Conservation (phyloP, 1,140 invertebrate species). For the Ips typographus region DNA sequence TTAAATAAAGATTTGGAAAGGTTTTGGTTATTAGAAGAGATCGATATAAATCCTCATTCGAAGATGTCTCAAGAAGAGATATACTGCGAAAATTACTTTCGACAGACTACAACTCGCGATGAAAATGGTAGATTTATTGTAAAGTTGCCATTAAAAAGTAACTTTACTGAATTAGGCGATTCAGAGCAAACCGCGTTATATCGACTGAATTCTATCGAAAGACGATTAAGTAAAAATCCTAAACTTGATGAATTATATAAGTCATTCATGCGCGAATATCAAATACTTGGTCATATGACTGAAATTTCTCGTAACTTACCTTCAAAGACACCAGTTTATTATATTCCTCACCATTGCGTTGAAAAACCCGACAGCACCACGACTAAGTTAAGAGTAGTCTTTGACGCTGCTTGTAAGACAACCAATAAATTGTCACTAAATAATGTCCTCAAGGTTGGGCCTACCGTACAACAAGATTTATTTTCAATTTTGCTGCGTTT, state of each 20-base stretch:
- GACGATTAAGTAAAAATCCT: slow-evolving; percentile 28
- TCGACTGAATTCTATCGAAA: slow-evolving; percentile 35
- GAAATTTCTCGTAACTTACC: slow-evolving; percentile 12
- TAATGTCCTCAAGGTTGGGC: too few relatives aligned
- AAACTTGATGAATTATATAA: slow-evolving; percentile 43
- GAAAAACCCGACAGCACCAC: too few relatives aligned
- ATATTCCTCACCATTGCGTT: too few relatives aligned
- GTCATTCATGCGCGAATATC: slow-evolving; percentile 50
- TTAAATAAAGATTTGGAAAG: slow-evolving; percentile 13
- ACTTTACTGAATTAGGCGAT: slow-evolving; percentile 33
- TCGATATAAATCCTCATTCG: neutral
- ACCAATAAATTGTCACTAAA: too few relatives aligned
- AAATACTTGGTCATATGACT: slow-evolving; percentile 49
- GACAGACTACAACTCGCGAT: slow-evolving; percentile 11
- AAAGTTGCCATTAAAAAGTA: slow-evolving; percentile 27
- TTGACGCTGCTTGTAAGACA: too few relatives aligned
- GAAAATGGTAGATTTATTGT: slow-evolving; percentile 32
- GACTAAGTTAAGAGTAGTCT: too few relatives aligned
- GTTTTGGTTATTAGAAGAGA: slow-evolving; percentile 26
- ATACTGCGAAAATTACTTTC: slow-evolving; percentile 34
- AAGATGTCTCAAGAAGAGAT: slow-evolving; percentile 27
- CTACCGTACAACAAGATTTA: too few relatives aligned
- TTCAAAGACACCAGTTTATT: slow-evolving; percentile 18
- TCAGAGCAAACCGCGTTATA: slow-evolving; percentile 36
- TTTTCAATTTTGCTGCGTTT: too few relatives aligned